Evolutionary conservation across 2,888 invertebrate genomes (phyloP), one percentile per base, ranked within the genome.

Genomic region (Blera fallax): DNA sequence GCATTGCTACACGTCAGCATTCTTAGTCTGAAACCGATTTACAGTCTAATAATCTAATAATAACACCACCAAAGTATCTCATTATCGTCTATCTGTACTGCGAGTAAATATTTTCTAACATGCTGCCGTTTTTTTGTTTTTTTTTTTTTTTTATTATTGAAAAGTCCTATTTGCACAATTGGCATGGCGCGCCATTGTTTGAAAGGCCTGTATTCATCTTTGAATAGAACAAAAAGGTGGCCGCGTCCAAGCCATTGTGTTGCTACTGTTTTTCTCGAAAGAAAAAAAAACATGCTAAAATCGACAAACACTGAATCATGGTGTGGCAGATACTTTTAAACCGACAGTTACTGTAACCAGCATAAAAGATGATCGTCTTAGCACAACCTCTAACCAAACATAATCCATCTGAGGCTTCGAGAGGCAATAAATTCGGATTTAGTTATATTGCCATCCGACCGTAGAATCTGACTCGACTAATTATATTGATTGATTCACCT

Each of bases 131-230:
- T 24, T 24, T 54, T 50, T 54, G 18, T 67, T 45, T 58, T 24
- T 3, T 24, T 24, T 54, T 50, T 54, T 29, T 67, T 45, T 58
- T 58, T 16, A 14, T 40, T 29, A 29, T 34, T 40, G 29, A 54
- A 16, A 60, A 45, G 21, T 16, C 27, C 14, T 78, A 69, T 78
- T 78, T 78, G 52, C 52, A 70, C 77, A 78, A 78, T 45, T 78
- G 77, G 14, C 18, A 16, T 60, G 50, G n/a, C 72, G 16, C 45
- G 14, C 16, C 72, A 27, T 73, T 62, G 45, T 72, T 60, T 72
- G 11, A 50, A n/a, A n/a, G 10, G 0, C 32, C 4, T 48, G 58
- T 65, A 54, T 50, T 52, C 54, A 48, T 48, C n/a, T n/a, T n/a
- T n/a, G 48, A 48, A 48, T 21, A 18, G 11, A 48, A 18, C 40